phyloP scores from a whole-genome alignment of 1,140 invertebrate genomes.

The Drosophila miranda region DNA sequence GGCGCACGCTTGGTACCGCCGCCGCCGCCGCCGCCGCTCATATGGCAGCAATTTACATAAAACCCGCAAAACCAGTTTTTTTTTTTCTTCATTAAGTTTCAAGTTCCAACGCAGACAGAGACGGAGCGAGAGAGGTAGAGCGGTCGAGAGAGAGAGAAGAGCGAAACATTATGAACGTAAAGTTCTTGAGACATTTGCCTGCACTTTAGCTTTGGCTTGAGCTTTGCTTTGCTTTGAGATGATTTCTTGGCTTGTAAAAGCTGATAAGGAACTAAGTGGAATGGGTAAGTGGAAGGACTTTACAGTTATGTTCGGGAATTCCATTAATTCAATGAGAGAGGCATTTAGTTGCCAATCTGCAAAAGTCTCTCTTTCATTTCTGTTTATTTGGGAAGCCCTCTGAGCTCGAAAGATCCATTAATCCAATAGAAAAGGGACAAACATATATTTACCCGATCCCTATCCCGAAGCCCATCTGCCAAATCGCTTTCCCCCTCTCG shows the following conservation, averaged over 20 bases:
- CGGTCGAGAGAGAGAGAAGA: slow-evolving; percentile 2
- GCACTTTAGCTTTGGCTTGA: slow-evolving; percentile 58
- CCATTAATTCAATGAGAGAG: no score
- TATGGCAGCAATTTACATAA: slow-evolving; percentile 77
- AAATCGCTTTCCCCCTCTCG: no score
- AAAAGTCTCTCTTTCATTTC: no score
- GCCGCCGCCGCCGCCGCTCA: slow-evolving; percentile 50
- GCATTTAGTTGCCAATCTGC: not conserved
- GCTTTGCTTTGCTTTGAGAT: no score
- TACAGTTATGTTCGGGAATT: no score
- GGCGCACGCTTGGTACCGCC: slow-evolving; percentile 29
- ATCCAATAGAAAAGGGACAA: no score
- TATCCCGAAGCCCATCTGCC: no score
- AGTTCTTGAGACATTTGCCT: slow-evolving; percentile 56
- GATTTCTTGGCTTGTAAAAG: no score
- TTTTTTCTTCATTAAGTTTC: slow-evolving; percentile 44
- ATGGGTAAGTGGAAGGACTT: no score
- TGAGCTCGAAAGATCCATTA: not conserved
- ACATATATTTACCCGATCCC: no score
- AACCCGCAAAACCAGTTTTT: slow-evolving; percentile 75
- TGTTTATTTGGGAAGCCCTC: not conserved
- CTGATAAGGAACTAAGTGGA: no score
- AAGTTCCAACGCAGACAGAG: slow-evolving; percentile 35
- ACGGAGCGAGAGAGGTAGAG: not conserved
- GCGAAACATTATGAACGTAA: slow-evolving; percentile 19